Base-by-base conservation (phyloP, 2,888 invertebrate genomes). In the Drosophila meridiana region DNA sequence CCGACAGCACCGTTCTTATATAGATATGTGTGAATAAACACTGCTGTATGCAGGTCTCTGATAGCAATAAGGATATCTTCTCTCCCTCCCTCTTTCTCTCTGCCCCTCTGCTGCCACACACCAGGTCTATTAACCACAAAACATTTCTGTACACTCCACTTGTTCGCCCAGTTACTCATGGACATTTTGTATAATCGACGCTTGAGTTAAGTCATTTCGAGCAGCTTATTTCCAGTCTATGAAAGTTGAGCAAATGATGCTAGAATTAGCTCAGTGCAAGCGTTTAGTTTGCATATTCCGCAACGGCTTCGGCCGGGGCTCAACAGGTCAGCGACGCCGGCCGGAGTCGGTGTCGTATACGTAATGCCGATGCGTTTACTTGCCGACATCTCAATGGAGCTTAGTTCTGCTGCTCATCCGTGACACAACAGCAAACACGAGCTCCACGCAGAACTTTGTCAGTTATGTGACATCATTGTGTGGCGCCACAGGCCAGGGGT, bases 381-480 rank as follows among this genome's bases (percentile, higher is more conserved):
- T 65, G 57, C 26, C 38, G 40, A n/a, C 47, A 75, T 56, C 45
- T 38, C 55, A 68, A 68, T 73, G 43, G 57, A 57, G 64, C 59
- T 42, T 40, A n/a, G 36, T 2, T 55, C 40, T 14, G 8, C 42
- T 28, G 6, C 48, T 26, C 32, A 28, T n/a, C 14, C 48, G 30
- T 43, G 40, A 34, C 55, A 11, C 43, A 20, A 43, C 36, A 30
- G 13, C 47, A 63, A 56, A 57, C 52, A 47, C 26, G 20, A 9
- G 4, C 38, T 47, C 34, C 20, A 52, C 6, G 47, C 38, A 58
- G 53, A 79, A 79, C 63, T 79, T 79, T 62, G 64, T 36, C 62
- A 62, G 40, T 63, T 74, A 65, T 69, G 59, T 53, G 63, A 63
- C 70, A 77, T 79, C 60, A 74, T 34, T 69, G 69, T 38, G 65